Base-by-base conservation (phyloP, 2,113 vertebrate species). In the Laticauda laticaudata region DNA sequence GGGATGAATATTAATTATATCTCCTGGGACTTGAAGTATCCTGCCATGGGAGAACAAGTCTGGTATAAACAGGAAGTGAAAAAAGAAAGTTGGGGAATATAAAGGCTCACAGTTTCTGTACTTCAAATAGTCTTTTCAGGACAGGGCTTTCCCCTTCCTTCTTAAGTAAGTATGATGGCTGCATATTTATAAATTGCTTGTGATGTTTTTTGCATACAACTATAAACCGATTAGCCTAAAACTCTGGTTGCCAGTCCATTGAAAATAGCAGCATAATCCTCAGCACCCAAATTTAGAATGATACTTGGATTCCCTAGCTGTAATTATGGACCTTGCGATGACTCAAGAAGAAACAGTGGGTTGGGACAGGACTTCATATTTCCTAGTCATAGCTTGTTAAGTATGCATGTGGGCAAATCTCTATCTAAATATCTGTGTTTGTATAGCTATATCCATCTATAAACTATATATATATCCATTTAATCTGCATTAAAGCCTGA, bases 21-120 rank as follows among this genome's bases (percentile, higher is more conserved):
- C 93, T 43, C n/a, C 0, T 94, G 95, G 94, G 97, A 95, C 24
- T 4, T 95, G 88, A 86, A 94, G 54, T 5, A 0, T 94, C 93
- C 94, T 97, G 57, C 89, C 95, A 92, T 93, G 93, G 93, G 92
- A 93, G 93, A 95, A 94, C 92, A 94, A 91, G 93, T 56, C 95
- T 89, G 96, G 89, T 2, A 10, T 96, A 43, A 87, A 0, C 88
- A 0, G n/a, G 93, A 93, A 89, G 34, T 90, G 88, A 94, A 95
- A 94, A 57, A 91, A 92, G 55, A 94, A 18, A 1, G 89, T 5
- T 21, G 57, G 18, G 54, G 57, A 39, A 24, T 87, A 51, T 92
- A 95, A 95, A 92, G 93, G 54, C 89, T 93, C 95, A 75, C 39
- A 93, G 64, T 91, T 91, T 92, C 59, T 64, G 85, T 93, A 91